A percentile compares a stretch with the other conserved stretches of the same genome.
Evolutionary conservation across 2,888 invertebrate genomes (phyloP).

Genomic region (Epinotia nisella): DNA sequence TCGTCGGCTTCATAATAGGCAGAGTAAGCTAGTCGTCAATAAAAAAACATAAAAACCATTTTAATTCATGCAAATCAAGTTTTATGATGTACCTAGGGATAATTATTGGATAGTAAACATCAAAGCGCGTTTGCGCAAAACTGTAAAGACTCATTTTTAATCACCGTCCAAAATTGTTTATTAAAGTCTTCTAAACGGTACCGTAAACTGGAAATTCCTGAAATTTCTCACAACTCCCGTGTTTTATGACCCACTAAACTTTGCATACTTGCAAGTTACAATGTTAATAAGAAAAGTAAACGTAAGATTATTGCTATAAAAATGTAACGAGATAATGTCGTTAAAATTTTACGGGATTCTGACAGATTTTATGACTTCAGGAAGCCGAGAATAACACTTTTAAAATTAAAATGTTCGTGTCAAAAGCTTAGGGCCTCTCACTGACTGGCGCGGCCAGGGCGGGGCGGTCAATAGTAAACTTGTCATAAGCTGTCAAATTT

Average conservation of each 20-base stretch:
- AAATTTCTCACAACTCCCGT: slow-evolving; percentile 22
- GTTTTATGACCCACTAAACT: slow-evolving; percentile 34
- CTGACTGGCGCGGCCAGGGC: no score
- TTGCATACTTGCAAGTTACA: slow-evolving; percentile 36
- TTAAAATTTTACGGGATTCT: slow-evolving; percentile 21
- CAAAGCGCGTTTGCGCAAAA: slow-evolving; percentile 5
- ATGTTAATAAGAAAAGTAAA: slow-evolving; percentile 38
- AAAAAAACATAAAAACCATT: neutral
- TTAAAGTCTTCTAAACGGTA: neutral
- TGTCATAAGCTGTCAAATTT: no score
- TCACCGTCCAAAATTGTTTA: slow-evolving; percentile 6
- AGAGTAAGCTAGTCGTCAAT: no score
- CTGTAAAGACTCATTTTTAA: slow-evolving; percentile 17
- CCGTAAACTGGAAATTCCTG: slow-evolving; percentile 27
- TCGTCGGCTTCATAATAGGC: no score
- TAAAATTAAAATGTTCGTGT: neutral
- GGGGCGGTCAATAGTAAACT: no score
- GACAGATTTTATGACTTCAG: slow-evolving; percentile 24
- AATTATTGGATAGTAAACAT: slow-evolving; percentile 17
- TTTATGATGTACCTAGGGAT: neutral
- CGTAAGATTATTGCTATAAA: slow-evolving; percentile 36
- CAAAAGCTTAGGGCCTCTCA: neutral
- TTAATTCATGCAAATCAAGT: neutral
- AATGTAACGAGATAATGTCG: slow-evolving; percentile 24
- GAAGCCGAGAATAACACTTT: slow-evolving; percentile 28